Conservation (phyloP, 2,888 invertebrate species). For the Cloeon dipterum region DNA sequence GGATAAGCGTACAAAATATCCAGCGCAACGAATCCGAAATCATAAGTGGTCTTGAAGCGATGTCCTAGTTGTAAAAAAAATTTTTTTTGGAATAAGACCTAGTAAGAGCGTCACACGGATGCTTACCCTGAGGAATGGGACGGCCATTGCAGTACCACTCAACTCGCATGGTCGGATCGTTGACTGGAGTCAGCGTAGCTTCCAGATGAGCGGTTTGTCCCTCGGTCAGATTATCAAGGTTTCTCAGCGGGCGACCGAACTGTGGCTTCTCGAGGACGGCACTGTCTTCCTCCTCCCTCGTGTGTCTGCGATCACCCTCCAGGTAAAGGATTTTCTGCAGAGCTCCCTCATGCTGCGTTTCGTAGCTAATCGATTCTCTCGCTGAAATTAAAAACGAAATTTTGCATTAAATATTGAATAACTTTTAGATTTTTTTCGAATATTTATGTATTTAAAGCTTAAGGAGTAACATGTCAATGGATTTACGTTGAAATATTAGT, state of each 20-base stretch:
- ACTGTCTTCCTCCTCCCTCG: conserved; percentile 48
- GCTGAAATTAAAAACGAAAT: conserved; percentile 24
- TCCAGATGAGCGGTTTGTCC: conserved; percentile 78
- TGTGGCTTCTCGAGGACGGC: conserved; percentile 66
- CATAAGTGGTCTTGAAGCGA: conserved; percentile 86
- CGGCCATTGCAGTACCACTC: conserved; percentile 95
- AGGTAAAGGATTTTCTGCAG: conserved; percentile 76
- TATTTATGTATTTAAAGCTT: background rate
- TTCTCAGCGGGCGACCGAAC: conserved; percentile 71
- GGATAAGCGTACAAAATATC: conserved; percentile 92
- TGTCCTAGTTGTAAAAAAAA: conserved; percentile 39
- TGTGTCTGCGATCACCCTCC: conserved; percentile 54
- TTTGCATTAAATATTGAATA: background rate
- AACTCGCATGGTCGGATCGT: conserved; percentile 94
- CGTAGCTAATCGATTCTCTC: conserved; percentile 49
- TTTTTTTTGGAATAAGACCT: background rate
- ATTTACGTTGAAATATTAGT: too few relatives aligned
- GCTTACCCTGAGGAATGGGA: conserved; percentile 54
- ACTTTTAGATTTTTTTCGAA: background rate
- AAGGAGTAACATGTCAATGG: background rate
- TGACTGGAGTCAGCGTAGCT: conserved; percentile 86
- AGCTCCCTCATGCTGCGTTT: conserved; percentile 83
- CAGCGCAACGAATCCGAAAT: conserved; percentile 92
- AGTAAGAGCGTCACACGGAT: too few relatives aligned
- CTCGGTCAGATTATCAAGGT: conserved; percentile 59